A percentile compares a stretch with the other conserved stretches of the same genome.
phyloP scores from a whole-genome alignment of 2,113 vertebrate genomes.

The Orcinus orca region DNA sequence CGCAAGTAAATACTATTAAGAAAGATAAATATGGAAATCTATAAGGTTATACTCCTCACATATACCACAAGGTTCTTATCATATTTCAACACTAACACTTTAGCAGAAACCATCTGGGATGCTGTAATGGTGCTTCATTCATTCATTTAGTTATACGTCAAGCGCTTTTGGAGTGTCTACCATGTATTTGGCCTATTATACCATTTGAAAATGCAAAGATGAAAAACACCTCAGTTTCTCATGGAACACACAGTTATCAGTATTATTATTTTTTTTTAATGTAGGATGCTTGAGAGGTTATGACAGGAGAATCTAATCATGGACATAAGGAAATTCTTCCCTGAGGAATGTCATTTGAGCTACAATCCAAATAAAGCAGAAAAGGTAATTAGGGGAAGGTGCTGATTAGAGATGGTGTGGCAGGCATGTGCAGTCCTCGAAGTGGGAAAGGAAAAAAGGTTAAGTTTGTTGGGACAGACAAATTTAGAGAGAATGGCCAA shows the following conservation, averaged over 20 bases:
- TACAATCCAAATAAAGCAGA: not conserved
- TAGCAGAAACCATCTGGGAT: not conserved
- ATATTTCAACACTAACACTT: not conserved
- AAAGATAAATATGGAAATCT: not conserved
- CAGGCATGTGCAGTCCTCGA: not conserved
- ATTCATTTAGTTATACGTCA: not conserved
- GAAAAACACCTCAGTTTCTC: not conserved
- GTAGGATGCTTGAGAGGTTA: not conserved
- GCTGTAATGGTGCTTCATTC: not conserved
- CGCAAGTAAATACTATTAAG: not conserved
- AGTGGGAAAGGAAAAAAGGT: not conserved
- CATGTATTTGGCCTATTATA: not conserved
- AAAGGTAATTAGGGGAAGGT: not conserved
- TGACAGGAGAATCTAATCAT: not conserved
- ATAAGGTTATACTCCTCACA: not conserved
- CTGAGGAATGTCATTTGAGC: not conserved
- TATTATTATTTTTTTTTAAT: not conserved
- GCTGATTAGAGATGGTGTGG: not conserved
- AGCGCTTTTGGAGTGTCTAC: not conserved
- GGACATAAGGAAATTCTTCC: not conserved
- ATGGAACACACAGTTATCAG: not conserved
- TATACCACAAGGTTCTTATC: not conserved
- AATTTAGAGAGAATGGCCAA: not conserved
- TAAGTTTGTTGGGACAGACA: not conserved
- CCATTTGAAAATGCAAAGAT: not conserved